phyloP scores from a whole-genome alignment of 2,797 vertebrate species.

The Scolopax rusticola region DNA sequence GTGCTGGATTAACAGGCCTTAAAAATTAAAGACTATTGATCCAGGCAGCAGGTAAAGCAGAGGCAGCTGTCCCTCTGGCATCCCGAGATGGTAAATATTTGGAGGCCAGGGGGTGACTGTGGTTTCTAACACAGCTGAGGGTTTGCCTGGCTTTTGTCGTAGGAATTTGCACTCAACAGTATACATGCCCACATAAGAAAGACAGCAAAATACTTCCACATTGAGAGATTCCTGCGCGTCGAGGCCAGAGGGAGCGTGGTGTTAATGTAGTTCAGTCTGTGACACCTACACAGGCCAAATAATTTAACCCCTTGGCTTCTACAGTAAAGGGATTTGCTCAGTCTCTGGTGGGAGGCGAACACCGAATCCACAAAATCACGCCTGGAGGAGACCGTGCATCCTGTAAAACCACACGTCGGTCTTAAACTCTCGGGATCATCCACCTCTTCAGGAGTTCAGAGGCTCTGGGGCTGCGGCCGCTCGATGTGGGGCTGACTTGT shows the following conservation, averaged over 20 bases:
- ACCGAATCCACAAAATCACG: fast-evolving
- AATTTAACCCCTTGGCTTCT: not conserved
- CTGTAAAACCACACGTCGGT: fast-evolving
- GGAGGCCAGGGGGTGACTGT: not conserved
- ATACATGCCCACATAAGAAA: not conserved
- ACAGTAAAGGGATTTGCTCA: not conserved
- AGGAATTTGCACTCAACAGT: not conserved
- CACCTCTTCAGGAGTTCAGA: not conserved
- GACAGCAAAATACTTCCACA: not conserved
- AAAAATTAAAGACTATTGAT: not conserved
- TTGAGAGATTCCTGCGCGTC: fast-evolving
- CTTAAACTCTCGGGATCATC: not conserved
- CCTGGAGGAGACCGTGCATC: fast-evolving
- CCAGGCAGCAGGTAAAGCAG: not conserved
- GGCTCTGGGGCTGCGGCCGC: not conserved
- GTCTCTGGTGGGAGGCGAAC: not conserved
- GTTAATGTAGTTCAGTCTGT: not conserved
- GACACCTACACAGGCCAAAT: not conserved
- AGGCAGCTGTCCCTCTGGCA: not conserved
- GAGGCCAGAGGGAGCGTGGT: not conserved
- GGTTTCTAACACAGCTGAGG: not conserved
- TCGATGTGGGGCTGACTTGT: not conserved
- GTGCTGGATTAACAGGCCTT: not conserved
- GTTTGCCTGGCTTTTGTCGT: not conserved
- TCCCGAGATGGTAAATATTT: not conserved